These are phyloP conservation scores for Gymnorhina tibicen DNA, from an alignment of 2,113 vertebrate species.

Conservation along the genomic window DNA sequence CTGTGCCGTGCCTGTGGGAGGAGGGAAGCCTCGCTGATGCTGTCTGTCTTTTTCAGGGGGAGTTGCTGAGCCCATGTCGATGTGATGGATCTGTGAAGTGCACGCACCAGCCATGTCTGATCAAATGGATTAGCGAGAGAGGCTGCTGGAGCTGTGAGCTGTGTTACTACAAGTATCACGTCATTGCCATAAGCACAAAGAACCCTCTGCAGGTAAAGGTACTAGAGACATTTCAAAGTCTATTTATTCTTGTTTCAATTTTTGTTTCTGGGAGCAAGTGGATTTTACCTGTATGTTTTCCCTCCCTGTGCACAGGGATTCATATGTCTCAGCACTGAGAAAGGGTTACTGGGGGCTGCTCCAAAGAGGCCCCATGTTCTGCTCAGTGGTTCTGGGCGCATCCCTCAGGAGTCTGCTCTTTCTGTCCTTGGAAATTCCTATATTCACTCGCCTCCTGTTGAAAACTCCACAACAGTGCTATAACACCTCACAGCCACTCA, in stretches of 20 bases:
- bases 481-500: neutral
- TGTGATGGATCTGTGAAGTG: slow-evolving; percentile 95
- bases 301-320: neutral
- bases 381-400: neutral
- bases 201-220: slow-evolving; percentile 95
- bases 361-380: neutral
- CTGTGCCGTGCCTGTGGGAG: neutral
- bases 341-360: neutral
- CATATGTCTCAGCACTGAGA: neutral
- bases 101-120: slow-evolving; percentile 97
- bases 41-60: slow-evolving; percentile 80
- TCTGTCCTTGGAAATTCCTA: neutral
- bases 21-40: neutral
- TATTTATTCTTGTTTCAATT: slow-evolving; percentile 24
- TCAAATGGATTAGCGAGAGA: slow-evolving; percentile 98
- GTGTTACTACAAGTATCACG: slow-evolving; percentile 99
- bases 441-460: neutral
- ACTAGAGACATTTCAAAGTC: slow-evolving; percentile 70
- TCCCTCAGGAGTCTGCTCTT: neutral
- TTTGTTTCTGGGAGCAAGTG: slow-evolving; percentile 8
- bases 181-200: slow-evolving; percentile 99
- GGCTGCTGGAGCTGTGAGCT: slow-evolving; percentile 99
- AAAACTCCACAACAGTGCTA: neutral
- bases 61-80: slow-evolving; percentile 95
- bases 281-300: neutral